Evolutionary conservation across 2,113 vertebrate genomes (phyloP).

Genomic region (Pseudorasbora parva): DNA sequence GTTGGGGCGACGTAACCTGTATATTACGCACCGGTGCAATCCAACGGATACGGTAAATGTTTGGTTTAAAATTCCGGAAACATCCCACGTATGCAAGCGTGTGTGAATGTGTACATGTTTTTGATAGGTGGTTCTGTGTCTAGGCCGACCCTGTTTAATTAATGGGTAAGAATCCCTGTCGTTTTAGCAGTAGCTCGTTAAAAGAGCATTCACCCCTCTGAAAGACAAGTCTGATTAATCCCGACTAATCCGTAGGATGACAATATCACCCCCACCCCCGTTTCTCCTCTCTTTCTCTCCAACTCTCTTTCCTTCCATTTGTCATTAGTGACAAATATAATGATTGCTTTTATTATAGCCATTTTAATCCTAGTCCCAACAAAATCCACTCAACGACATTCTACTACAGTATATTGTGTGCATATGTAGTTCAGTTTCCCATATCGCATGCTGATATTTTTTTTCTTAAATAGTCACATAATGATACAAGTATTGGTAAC

Average conservation of each 20-base stretch:
- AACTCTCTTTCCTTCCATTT: conserved; percentile 9
- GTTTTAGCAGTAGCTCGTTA: conserved; percentile 29
- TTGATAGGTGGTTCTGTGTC: conserved; percentile 14
- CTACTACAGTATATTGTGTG: neutral
- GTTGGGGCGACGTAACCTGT: neutral
- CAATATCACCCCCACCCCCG: conserved; percentile 29
- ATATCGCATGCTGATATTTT: no score
- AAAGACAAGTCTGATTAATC: conserved; percentile 43
- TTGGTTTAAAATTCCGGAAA: conserved; percentile 4
- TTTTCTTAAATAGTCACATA: no score
- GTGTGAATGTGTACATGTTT: conserved; percentile 3
- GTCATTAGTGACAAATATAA: conserved; percentile 28
- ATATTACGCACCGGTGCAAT: neutral
- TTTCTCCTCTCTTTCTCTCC: neutral
- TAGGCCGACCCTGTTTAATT: conserved; percentile 31
- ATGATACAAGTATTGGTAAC: no score
- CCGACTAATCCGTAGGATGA: conserved; percentile 11
- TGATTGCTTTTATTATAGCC: conserved; percentile 3
- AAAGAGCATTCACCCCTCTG: conserved; percentile 37
- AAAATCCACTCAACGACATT: neutral
- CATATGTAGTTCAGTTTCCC: no score
- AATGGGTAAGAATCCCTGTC: conserved; percentile 26
- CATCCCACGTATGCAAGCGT: conserved; percentile 6
- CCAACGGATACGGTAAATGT: neutral
- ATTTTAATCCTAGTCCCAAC: conserved; percentile 19